Conservation (phyloP, 2,888 invertebrate species). For the Erynnis tages region DNA sequence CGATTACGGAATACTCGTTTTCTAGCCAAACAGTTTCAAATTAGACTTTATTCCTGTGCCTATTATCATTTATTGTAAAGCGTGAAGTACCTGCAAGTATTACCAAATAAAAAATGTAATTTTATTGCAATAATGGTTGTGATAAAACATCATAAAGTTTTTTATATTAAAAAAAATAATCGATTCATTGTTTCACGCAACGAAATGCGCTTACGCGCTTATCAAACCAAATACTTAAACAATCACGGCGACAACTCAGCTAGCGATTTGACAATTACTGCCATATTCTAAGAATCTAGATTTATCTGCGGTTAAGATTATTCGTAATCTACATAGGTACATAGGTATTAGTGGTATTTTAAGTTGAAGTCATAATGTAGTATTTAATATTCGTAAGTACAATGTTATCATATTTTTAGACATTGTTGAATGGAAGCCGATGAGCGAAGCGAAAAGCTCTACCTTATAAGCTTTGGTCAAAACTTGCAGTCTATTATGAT, state of each 20-base stretch:
- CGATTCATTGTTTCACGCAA: conserved; percentile 44
- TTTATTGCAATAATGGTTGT: conserved; percentile 78
- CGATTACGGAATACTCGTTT: background rate
- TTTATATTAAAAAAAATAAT: conserved; percentile 46
- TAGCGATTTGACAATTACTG: conserved; percentile 80
- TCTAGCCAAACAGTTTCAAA: conserved; percentile 12
- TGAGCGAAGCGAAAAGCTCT: background rate
- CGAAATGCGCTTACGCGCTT: conserved; percentile 49
- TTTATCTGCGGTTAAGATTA: conserved; percentile 59
- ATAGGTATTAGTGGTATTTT: conserved; percentile 51
- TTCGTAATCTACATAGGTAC: conserved; percentile 35
- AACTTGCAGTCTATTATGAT: conserved; percentile 13
- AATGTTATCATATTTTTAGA: conserved; percentile 37
- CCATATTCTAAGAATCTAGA: conserved; percentile 78
- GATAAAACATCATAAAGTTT: conserved; percentile 69
- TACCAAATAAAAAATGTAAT: conserved; percentile 64
- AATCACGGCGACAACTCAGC: conserved; percentile 69
- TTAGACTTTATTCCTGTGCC: conserved; percentile 22
- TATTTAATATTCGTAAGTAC: conserved; percentile 75
- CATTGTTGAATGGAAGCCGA: conserved; percentile 3
- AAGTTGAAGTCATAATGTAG: conserved; percentile 80
- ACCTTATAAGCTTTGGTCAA: conserved; percentile 1
- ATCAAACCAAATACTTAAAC: conserved; percentile 61
- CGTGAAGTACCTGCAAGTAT: conserved; percentile 66
- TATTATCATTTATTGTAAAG: conserved; percentile 40